These are phyloP conservation scores for Aegithalos caudatus DNA, from an alignment of 2,113 vertebrate species.

Conservation along the genomic window DNA sequence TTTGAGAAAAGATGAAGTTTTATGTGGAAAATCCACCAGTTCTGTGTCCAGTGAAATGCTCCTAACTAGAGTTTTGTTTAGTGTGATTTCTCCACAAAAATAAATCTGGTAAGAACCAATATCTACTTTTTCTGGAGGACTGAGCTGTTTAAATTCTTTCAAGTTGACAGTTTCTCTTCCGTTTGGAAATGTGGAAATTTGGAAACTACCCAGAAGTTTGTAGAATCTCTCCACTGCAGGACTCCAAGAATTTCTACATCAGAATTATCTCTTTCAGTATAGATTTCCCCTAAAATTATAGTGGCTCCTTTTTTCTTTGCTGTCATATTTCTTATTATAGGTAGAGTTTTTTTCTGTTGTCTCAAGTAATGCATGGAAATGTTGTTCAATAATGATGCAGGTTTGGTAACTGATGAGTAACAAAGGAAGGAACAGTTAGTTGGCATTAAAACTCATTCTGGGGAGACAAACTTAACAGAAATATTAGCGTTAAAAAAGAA, in stretches of 20 bases:
- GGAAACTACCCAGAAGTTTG: not conserved
- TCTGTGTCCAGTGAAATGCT: not conserved
- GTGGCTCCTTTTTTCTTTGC: not conserved
- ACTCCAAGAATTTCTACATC: not conserved
- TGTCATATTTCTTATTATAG: not conserved
- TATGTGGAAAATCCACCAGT: not conserved
- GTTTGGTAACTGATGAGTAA: not conserved
- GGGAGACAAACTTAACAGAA: not conserved
- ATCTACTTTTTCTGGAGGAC: not conserved
- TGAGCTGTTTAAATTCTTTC: not conserved
- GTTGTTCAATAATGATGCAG: not conserved
- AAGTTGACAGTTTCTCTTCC: not conserved
- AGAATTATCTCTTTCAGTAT: not conserved
- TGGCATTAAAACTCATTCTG: not conserved
- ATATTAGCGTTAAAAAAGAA: not conserved
- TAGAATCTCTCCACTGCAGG: not conserved
- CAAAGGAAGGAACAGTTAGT: not conserved
- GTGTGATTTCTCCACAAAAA: not conserved
- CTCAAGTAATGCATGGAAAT: not conserved
- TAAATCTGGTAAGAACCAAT: not conserved
- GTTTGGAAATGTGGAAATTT: not conserved
- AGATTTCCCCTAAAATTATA: not conserved
- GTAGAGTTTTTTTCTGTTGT: not conserved
- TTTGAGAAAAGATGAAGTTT: not conserved
- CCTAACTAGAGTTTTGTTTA: not conserved